phyloP scores from a whole-genome alignment of 2,113 vertebrate genomes.

The Melanocharis versteri region DNA sequence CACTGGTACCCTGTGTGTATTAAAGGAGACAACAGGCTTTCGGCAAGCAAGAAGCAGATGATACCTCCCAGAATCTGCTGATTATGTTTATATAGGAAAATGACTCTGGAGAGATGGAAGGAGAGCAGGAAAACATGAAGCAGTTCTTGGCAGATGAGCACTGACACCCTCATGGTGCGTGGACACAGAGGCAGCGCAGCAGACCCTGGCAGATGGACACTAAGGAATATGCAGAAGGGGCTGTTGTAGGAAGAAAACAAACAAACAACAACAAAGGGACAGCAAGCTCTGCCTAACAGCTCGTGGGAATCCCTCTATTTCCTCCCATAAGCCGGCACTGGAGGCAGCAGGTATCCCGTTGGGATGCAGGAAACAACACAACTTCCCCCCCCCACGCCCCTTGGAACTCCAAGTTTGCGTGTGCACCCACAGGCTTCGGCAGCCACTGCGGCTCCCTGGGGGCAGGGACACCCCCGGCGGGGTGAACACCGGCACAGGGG shows the following conservation, averaged over 20 bases:
- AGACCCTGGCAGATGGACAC: neutral
- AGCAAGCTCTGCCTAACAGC: neutral
- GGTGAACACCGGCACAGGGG: neutral
- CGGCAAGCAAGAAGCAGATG: neutral
- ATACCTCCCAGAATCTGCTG: neutral
- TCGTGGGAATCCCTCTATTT: neutral
- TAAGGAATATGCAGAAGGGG: neutral
- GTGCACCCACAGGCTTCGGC: neutral
- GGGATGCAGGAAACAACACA: neutral
- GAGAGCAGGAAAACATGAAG: neutral
- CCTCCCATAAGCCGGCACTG: neutral
- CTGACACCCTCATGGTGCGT: neutral
- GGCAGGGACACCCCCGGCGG: neutral
- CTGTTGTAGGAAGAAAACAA: neutral
- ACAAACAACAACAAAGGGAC: neutral
- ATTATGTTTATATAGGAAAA: neutral
- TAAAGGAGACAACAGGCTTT: neutral
- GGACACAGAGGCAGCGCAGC: neutral
- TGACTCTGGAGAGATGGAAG: neutral
- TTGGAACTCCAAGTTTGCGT: neutral
- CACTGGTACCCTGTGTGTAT: fast-evolving
- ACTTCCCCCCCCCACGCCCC: neutral
- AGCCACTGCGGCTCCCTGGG: neutral
- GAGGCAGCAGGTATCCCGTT: slow-evolving; percentile 7
- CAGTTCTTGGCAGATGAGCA: neutral